Conservation (phyloP, 2,888 invertebrate species). For the Tetheella fluctuosa region DNA sequence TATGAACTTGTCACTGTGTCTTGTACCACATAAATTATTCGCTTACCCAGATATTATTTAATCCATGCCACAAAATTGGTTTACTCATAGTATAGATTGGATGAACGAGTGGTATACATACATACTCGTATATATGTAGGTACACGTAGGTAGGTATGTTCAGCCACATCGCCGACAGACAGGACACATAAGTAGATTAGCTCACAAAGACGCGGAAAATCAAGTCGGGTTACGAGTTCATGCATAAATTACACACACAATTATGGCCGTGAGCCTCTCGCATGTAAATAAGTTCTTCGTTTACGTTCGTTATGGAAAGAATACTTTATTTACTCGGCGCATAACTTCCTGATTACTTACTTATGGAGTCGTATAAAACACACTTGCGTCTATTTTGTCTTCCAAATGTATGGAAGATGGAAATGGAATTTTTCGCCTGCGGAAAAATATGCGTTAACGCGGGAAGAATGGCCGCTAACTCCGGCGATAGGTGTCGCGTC, state of each 20-base stretch:
- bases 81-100: too few relatives aligned
- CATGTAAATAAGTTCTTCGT: background rate
- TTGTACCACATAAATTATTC: too few relatives aligned
- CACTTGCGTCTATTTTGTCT: background rate
- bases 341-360: background rate
- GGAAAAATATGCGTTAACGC: background rate
- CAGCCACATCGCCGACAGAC: background rate
- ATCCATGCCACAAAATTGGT: background rate
- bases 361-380: background rate
- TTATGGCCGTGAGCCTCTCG: background rate
- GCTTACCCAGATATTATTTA: too few relatives aligned
- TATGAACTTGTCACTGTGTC: too few relatives aligned
- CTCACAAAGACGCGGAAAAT: conserved; percentile 9
- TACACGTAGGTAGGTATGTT: background rate
- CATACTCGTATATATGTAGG: background rate
- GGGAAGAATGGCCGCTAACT: background rate
- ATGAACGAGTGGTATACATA: background rate
- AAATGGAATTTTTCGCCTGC: background rate
- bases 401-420: background rate
- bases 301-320: background rate
- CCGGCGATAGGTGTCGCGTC: conserved; percentile 6
- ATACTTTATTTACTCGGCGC: background rate
- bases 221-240: conserved; percentile 7
- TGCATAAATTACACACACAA: conserved; percentile 11
- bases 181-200: conserved; percentile 6